Evolutionary conservation across 2,888 invertebrate species (phyloP), one percentile per base, ranked within the genome.

Genomic region (Boloria selene): DNA sequence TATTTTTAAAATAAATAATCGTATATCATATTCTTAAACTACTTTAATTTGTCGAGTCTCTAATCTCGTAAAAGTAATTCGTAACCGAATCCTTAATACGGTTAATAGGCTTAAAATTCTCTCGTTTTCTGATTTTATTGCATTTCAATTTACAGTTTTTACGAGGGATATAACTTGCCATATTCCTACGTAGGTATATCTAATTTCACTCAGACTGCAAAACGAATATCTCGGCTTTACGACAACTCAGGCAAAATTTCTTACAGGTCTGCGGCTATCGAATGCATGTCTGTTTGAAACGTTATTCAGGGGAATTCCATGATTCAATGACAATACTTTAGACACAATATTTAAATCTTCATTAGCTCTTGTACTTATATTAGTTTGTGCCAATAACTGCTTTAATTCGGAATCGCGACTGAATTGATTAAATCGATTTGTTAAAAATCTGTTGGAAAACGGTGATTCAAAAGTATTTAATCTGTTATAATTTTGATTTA

Each of bases 271-370:
- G 73, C 91, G 80, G 64, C 84, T 90, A 63, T 92, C 92, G 73
- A 91, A 93, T 45, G 85, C 82, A 70, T 89, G 75, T 73, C 88
- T 85, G 68, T 91, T 89, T 16, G 86, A 86, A 22, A 92, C 79
- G 65, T 86, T 86, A 70, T 88, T 87, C 0, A 93, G 77, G 7
- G 93, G 79, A n/a, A 95, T 90, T 56, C 95, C 95, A 77, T 96
- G 96, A 84, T 97, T 96, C 64, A 96, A 86, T 10, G 96, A 96
- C 76, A 97, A 86, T 68, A 97, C 95, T 88, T 96, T 96, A 54
- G 96, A 95, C 45, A 97, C 96, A 76, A 97, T 95, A 80, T 95
- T 96, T 60, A 97, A 88, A 84, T 97, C 96, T 80, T 96, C 96
- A 65, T 94, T 94, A 70, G 88, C 89, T 73, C 94, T 93, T 52